Conservation (phyloP, 2,888 invertebrate genomes). For the Drosophila paramelanica region DNA sequence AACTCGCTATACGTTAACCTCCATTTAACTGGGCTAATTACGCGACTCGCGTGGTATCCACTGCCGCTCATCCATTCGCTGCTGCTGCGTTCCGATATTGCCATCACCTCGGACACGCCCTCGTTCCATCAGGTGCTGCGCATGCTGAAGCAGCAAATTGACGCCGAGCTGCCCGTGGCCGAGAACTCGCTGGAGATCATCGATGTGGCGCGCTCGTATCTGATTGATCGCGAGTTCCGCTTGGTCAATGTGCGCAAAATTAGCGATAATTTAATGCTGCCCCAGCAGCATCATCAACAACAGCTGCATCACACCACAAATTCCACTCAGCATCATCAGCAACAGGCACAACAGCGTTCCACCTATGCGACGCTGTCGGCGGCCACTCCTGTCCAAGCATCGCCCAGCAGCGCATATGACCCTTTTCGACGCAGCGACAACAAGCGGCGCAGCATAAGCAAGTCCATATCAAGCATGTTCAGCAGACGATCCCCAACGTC, state of each 20-base stretch:
- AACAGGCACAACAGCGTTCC: conserved; percentile 72
- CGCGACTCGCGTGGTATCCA: conserved; percentile 94
- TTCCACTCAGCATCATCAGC: conserved; percentile 37
- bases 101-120: conserved; percentile 95
- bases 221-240: conserved; percentile 92
- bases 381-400: conserved; percentile 83
- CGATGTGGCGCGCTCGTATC: conserved; percentile 91
- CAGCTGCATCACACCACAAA: conserved; percentile 69
- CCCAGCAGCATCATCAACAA: conserved; percentile 86
- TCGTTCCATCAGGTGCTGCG: conserved; percentile 95
- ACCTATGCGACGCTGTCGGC: conserved; percentile 83
- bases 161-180: conserved; percentile 88
- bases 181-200: conserved; percentile 88
- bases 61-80: conserved; percentile 95
- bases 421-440: conserved; percentile 88
- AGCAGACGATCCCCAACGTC: conserved; percentile 86
- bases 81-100: conserved; percentile 93
- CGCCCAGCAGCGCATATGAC: conserved; percentile 85
- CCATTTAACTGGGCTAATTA: conserved; percentile 93
- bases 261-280: conserved; percentile 69
- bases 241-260: conserved; percentile 89
- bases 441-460: conserved; percentile 91
- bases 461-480: conserved; percentile 91
- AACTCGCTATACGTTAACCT: conserved; percentile 94
- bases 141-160: conserved; percentile 93